phyloP scores from a whole-genome alignment of 2,113 vertebrate species.

The Otis tarda region DNA sequence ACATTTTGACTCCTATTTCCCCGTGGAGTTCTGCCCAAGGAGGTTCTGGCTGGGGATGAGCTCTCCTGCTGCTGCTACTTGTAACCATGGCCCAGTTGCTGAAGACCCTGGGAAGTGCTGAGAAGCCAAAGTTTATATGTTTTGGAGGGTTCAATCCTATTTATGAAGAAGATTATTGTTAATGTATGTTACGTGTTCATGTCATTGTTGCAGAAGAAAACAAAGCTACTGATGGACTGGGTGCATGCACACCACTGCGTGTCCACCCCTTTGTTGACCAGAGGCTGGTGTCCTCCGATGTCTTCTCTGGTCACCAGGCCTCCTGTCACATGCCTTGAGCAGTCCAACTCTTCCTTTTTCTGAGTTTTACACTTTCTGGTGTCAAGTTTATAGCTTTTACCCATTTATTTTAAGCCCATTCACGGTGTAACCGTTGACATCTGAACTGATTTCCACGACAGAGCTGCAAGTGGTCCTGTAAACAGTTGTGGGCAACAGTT shows the following conservation, averaged over 20 bases:
- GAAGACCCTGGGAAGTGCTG: not conserved
- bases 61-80: not conserved
- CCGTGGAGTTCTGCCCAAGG: not conserved
- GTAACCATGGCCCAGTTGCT: not conserved
- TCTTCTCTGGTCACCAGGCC: not conserved
- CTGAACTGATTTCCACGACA: conserved; percentile 8
- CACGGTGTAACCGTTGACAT: not conserved
- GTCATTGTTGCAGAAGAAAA: not conserved
- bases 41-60: not conserved
- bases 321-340: not conserved
- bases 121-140: not conserved
- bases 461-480: conserved; percentile 26
- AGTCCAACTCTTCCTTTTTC: not conserved
- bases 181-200: not conserved
- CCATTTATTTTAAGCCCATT: not conserved
- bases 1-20: not conserved
- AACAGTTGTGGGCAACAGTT: not conserved
- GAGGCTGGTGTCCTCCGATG: not conserved
- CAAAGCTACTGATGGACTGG: not conserved
- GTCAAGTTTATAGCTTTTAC: not conserved
- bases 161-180: not conserved
- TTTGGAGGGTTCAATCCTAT: not conserved
- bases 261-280: not conserved
- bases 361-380: not conserved
- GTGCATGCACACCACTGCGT: not conserved